Evolutionary conservation across 2,888 invertebrate species (phyloP).

Genomic region (Heliconius erato): DNA sequence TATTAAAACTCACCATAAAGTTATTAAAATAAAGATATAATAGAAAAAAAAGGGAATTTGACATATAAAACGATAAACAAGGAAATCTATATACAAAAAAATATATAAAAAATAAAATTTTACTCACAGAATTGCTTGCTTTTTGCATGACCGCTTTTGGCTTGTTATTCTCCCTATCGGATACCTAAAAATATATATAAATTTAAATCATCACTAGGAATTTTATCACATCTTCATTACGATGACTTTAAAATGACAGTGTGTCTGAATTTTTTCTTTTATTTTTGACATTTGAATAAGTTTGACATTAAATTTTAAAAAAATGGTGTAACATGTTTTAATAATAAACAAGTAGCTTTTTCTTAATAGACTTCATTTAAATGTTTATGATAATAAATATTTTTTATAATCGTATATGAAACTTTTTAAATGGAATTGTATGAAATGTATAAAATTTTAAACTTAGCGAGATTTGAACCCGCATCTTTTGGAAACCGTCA

Average conservation of each 20-base stretch:
- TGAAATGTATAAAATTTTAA: no score
- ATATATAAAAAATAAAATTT: not conserved
- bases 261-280: slow-evolving; percentile 27
- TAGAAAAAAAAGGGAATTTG: no score
- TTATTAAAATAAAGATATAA: no score
- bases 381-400: no score
- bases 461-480: no score
- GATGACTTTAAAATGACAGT: slow-evolving; percentile 29
- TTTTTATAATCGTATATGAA: no score
- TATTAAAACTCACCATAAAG: no score
- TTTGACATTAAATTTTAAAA: not conserved
- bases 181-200: slow-evolving; percentile 56
- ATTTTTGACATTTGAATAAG: not conserved
- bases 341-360: no score
- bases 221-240: slow-evolving; percentile 10
- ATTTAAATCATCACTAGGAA: slow-evolving; percentile 27
- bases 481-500: no score
- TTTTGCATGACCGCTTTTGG: slow-evolving; percentile 68
- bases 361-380: no score
- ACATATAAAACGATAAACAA: no score
- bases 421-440: no score
- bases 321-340: not conserved
- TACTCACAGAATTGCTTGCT: slow-evolving; percentile 62
- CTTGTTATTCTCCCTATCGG: slow-evolving; percentile 62
- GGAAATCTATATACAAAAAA: not conserved